Conservation (phyloP, 2,888 invertebrate species). For the Pedicia rivosa region DNA sequence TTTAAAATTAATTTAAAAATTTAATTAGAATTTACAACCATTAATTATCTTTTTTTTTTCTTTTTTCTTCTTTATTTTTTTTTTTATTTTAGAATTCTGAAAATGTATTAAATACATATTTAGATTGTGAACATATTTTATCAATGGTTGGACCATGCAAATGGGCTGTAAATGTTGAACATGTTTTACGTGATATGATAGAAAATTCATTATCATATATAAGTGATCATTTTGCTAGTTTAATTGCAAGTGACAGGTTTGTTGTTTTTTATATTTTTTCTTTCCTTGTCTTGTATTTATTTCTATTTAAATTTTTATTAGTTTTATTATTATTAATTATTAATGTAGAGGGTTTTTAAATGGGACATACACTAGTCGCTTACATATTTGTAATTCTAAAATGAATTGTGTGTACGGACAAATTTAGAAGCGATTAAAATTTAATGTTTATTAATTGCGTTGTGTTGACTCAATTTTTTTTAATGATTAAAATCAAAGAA, state of each 20-base stretch:
- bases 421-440: too few relatives aligned
- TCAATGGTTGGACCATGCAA: slow-evolving; percentile 61
- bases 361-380: too few relatives aligned
- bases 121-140: slow-evolving; percentile 68
- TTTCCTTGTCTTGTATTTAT: too few relatives aligned
- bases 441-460: too few relatives aligned
- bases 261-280: not conserved
- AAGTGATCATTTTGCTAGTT: slow-evolving; percentile 58
- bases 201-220: slow-evolving; percentile 68
- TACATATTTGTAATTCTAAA: too few relatives aligned
- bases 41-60: slow-evolving; percentile 6
- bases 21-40: not conserved
- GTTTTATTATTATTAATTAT: too few relatives aligned
- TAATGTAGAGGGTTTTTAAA: too few relatives aligned
- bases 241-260: slow-evolving; percentile 42
- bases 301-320: too few relatives aligned
- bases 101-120: slow-evolving; percentile 65
- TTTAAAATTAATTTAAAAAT: too few relatives aligned
- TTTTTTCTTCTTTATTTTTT: slow-evolving; percentile 9
- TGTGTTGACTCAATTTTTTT: too few relatives aligned
- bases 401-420: too few relatives aligned
- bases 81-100: slow-evolving; percentile 43
- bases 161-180: slow-evolving; percentile 58
- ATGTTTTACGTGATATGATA: slow-evolving; percentile 60
- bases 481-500: too few relatives aligned